A percentile compares a stretch with the other conserved stretches of the same genome.
These are phyloP conservation scores for Sebastes trivittatus DNA, from an alignment of 2,797 vertebrate genomes.

Conservation along the genomic window DNA sequence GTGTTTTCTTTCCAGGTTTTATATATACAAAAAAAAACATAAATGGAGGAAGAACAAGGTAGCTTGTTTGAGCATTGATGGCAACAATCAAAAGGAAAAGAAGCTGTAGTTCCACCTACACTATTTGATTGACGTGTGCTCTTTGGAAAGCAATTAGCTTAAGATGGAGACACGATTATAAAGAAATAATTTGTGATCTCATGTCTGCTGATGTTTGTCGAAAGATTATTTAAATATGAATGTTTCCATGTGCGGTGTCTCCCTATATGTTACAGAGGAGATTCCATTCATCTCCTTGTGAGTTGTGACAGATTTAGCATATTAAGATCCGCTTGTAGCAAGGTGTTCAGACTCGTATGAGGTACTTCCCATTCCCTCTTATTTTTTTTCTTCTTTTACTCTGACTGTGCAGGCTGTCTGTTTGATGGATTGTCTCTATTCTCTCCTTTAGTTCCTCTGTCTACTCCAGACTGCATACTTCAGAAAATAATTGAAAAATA, in stretches of 20 bases:
- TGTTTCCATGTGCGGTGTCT: neutral
- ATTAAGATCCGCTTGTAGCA: slow-evolving; percentile 37
- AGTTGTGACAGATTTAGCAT: slow-evolving; percentile 36
- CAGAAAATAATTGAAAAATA: slow-evolving; percentile 72
- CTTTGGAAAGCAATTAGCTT: neutral
- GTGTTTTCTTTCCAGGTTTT: neutral
- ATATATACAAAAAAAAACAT: neutral
- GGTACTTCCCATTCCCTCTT: slow-evolving; percentile 11
- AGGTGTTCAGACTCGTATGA: slow-evolving; percentile 25
- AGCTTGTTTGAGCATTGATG: neutral
- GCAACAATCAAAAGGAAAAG: neutral
- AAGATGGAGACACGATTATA: neutral
- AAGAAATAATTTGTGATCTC: neutral
- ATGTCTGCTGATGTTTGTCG: neutral
- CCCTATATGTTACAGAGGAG: neutral
- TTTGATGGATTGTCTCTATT: slow-evolving; percentile 75
- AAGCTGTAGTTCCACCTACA: neutral
- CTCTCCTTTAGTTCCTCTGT: slow-evolving; percentile 57
- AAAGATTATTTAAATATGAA: neutral
- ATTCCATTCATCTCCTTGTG: neutral
- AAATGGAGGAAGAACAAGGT: neutral
- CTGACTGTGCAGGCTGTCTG: slow-evolving; percentile 60
- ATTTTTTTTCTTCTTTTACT: slow-evolving; percentile 9
- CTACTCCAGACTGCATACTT: slow-evolving; percentile 55
- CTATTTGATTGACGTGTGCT: neutral